phyloP scores from a whole-genome alignment of 2,797 vertebrate genomes.

The Emys orbicularis region DNA sequence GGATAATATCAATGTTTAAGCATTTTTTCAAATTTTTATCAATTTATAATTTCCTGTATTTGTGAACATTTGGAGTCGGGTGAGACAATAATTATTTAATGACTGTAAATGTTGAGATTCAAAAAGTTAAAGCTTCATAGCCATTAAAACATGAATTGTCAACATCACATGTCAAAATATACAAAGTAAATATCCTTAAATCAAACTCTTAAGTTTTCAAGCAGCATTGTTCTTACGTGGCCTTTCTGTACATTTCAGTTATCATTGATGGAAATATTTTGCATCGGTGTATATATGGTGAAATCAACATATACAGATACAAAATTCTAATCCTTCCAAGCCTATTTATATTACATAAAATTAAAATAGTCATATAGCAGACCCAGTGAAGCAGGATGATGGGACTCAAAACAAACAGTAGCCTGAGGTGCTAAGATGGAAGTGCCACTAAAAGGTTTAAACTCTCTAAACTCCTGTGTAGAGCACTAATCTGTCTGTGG shows the following conservation, averaged over 20 bases:
- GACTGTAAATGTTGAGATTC: neutral
- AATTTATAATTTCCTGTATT: neutral
- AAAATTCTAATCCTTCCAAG: neutral
- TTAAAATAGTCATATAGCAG: no score
- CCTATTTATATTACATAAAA: no score
- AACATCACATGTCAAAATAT: neutral
- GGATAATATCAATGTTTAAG: neutral
- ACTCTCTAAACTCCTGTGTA: no score
- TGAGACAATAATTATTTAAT: neutral
- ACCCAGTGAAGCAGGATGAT: no score
- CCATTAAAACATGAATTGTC: neutral
- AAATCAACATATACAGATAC: neutral
- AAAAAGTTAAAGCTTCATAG: neutral
- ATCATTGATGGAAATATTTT: neutral
- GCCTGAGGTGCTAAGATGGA: no score
- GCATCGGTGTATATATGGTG: neutral
- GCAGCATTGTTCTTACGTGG: neutral
- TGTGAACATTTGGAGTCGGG: neutral
- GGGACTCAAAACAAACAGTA: no score
- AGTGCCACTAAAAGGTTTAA: no score
- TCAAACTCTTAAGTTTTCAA: neutral
- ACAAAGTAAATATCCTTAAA: neutral
- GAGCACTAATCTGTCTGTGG: no score
- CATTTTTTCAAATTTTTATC: neutral
- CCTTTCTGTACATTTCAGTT: neutral